A percentile compares a stretch with the other conserved stretches of the same genome.
These are phyloP conservation scores for Triops cancriformis DNA, from an alignment of 1,140 invertebrate genomes.

Conservation along the genomic window DNA sequence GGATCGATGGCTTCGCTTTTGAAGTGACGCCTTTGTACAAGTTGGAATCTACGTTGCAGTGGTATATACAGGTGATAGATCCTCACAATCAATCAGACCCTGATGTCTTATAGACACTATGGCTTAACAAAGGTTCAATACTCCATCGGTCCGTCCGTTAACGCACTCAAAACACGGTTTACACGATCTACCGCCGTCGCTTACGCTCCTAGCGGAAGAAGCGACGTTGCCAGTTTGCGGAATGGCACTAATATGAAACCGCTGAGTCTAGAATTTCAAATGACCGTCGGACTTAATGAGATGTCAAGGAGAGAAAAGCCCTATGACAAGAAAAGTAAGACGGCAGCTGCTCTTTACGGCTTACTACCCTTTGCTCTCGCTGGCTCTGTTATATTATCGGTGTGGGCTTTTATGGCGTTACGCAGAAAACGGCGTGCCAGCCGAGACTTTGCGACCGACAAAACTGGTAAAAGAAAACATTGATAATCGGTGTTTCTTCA, in stretches of 20 bases:
- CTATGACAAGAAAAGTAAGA: background rate
- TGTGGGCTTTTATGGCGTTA: background rate
- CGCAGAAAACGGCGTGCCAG: background rate
- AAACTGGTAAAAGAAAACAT: background rate
- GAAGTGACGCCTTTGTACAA: constrained; percentile 43
- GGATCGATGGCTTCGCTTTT: constrained; percentile 44
- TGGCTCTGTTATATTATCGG: background rate
- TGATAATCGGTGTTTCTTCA: background rate
- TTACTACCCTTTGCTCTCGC: background rate
- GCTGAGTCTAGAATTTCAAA: background rate
- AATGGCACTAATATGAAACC: background rate
- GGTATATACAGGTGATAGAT: constrained; percentile 39
- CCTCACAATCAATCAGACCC: too few species aligned
- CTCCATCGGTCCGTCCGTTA: background rate
- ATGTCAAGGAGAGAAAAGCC: background rate
- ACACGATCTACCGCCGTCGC: background rate
- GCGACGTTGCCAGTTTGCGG: background rate
- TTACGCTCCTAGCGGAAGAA: background rate
- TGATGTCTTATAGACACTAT: background rate
- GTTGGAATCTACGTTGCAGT: constrained; percentile 41
- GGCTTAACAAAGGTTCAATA: background rate
- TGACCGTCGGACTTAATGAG: background rate
- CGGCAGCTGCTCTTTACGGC: background rate
- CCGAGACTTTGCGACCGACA: background rate
- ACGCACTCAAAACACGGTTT: background rate